Evolutionary conservation across 2,113 vertebrate species (phyloP).

Genomic region (Psittacus erithacus): DNA sequence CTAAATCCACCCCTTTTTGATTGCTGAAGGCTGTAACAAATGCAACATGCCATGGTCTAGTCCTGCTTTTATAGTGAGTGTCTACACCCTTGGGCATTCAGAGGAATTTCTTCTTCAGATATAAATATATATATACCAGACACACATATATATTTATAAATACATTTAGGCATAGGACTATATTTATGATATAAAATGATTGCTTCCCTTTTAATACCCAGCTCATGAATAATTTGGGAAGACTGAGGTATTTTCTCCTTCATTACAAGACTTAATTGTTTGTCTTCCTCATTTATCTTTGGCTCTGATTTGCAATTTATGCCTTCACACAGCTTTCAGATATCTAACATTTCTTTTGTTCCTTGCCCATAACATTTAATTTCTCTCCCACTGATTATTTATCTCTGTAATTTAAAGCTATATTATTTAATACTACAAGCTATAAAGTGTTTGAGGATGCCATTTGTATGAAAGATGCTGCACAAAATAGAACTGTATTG

Average conservation of each 20-base stretch:
- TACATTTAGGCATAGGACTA: background rate
- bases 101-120: background rate
- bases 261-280: conserved; percentile 9
- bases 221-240: conserved; percentile 37
- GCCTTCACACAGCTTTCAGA: conserved; percentile 13
- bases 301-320: conserved; percentile 33
- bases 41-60: background rate
- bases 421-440: conserved; percentile 63
- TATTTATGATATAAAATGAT: conserved; percentile 30
- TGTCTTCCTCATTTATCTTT: conserved; percentile 38
- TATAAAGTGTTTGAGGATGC: conserved; percentile 45
- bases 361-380: conserved; percentile 44
- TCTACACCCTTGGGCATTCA: background rate
- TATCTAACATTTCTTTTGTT: conserved; percentile 43
- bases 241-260: conserved; percentile 20
- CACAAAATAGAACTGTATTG: conserved; percentile 9
- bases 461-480: conserved; percentile 33
- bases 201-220: conserved; percentile 43
- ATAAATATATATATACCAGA: background rate
- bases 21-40: conserved; percentile 8
- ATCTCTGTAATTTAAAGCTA: conserved; percentile 50
- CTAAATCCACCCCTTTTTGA: background rate
- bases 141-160: background rate
- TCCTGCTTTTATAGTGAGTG: background rate
- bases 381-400: conserved; percentile 58